A percentile compares a stretch with the other conserved stretches of the same genome.
These are phyloP conservation scores for Andricus curvator DNA, from an alignment of 2,888 invertebrate genomes.

Conservation along the genomic window DNA sequence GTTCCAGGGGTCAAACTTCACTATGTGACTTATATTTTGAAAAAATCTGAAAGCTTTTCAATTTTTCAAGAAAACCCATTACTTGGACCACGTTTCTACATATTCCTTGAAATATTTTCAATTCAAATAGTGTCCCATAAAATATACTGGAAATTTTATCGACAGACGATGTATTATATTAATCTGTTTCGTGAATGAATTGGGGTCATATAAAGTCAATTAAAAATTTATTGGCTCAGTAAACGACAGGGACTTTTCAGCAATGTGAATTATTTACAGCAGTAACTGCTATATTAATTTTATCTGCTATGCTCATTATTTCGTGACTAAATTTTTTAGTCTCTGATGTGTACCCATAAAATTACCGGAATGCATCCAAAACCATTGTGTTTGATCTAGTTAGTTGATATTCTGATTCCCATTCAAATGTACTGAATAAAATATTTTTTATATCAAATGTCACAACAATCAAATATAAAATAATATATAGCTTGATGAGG, in stretches of 20 bases:
- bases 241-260: not conserved
- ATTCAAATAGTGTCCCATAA: slow-evolving; percentile 22
- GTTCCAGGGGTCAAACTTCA: too few relatives aligned
- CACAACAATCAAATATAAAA: too few relatives aligned
- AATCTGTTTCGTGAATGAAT: slow-evolving; percentile 3
- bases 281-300: not conserved
- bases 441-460: too few relatives aligned
- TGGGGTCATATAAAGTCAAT: not conserved
- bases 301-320: not conserved
- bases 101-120: not conserved
- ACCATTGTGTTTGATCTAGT: not conserved
- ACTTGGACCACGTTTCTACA: too few relatives aligned
- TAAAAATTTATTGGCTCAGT: slow-evolving; percentile 5
- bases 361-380: not conserved
- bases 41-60: too few relatives aligned
- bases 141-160: not conserved
- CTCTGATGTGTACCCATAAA: not conserved
- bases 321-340: not conserved
- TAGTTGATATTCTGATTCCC: too few relatives aligned
- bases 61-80: too few relatives aligned
- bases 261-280: not conserved
- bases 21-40: too few relatives aligned
- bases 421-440: too few relatives aligned
- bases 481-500: not conserved
- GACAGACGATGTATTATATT: not conserved